Base-by-base conservation (phyloP, 2,888 invertebrate genomes). In the Netelia fuscicornis region DNA sequence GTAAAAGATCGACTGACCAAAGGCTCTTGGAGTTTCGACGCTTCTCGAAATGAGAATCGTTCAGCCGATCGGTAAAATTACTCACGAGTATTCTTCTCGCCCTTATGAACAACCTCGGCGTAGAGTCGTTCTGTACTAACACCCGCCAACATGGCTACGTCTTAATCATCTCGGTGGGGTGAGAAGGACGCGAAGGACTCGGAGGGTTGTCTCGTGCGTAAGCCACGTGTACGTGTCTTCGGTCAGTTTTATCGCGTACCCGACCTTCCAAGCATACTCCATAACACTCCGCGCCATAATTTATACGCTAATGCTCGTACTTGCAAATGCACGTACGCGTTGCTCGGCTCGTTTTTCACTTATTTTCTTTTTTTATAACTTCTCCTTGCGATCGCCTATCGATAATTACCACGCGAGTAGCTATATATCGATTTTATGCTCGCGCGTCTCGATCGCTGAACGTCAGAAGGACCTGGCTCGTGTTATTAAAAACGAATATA, bases 331-430 rank as follows among this genome's bases (percentile, higher is more conserved):
- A 48, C 48, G 30, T 30, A 56, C 37, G 13, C 25, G 25, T 23
- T 10, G 8, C 11, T 25, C 2, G 9, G 17, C 54, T 37, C 20
- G 54, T n/a, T 10, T 75, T 65, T 37, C 30, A 74, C 62, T 58
- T 86, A 81, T 81, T 86, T 68, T 65, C 70, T n/a, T 64, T 80
- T 80, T 68, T 60, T 25, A 54, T 48, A 75, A 74, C 75, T 62
- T 65, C 54, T 62, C 56, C 70, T 67, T 70, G 58, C 78, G 86
- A 85, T 87, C 81, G 81, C 72, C 83, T 77, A 84, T 81, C 87
- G 86, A 86, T 87, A 86, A 86, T 86, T 86, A 78, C 84, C 83
- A 72, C 76, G 81, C 81, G 64, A 64, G 70, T 65, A 54, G 67
- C 76, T 23, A 64, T 58, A 72, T 81, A 81, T 78, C 74, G 64